Evolutionary conservation across 2,888 invertebrate genomes (phyloP).

Genomic region (Diaphora mendica): DNA sequence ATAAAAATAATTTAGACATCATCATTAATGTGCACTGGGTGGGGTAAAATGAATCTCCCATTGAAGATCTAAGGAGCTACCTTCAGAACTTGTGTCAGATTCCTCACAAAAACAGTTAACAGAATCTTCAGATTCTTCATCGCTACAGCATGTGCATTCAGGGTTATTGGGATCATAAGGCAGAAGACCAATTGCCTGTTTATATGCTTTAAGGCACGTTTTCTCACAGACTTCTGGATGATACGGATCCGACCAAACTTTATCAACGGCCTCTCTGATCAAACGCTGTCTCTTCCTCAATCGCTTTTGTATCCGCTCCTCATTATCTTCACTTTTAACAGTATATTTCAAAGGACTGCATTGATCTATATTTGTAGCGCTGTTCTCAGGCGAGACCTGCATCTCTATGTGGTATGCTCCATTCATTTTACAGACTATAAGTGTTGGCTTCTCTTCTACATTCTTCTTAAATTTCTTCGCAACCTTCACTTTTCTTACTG

Average conservation of each 20-base stretch:
- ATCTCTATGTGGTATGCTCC: conserved; percentile 75
- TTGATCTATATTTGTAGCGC: conserved; percentile 45
- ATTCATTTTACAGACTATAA: conserved; percentile 68
- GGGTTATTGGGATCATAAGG: conserved; percentile 55
- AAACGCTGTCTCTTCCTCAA: conserved; percentile 54
- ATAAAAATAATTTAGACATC: conserved; percentile 1
- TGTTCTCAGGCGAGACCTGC: conserved; percentile 57
- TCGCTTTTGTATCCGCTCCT: conserved; percentile 59
- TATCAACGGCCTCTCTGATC: conserved; percentile 55
- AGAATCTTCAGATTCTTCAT: conserved; percentile 36
- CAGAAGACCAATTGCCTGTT: conserved; percentile 61
- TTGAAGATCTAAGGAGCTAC: conserved; percentile 71
- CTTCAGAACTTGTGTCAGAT: conserved; percentile 61
- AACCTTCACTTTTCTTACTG: conserved; percentile 47
- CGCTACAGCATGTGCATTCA: conserved; percentile 50
- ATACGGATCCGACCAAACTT: conserved; percentile 64
- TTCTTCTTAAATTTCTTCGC: conserved; percentile 64
- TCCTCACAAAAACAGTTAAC: conserved; percentile 59
- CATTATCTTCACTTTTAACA: conserved; percentile 65
- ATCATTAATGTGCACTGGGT: conserved; percentile 53
- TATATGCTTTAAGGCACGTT: conserved; percentile 66
- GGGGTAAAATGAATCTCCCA: conserved; percentile 81
- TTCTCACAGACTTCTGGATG: conserved; percentile 68
- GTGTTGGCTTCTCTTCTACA: conserved; percentile 66
- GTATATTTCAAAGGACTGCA: conserved; percentile 70